A percentile compares a stretch with the other conserved stretches of the same genome.
These are phyloP conservation scores for Phaenicophaeus curvirostris DNA, from an alignment of 2,797 vertebrate species.

Conservation along the genomic window DNA sequence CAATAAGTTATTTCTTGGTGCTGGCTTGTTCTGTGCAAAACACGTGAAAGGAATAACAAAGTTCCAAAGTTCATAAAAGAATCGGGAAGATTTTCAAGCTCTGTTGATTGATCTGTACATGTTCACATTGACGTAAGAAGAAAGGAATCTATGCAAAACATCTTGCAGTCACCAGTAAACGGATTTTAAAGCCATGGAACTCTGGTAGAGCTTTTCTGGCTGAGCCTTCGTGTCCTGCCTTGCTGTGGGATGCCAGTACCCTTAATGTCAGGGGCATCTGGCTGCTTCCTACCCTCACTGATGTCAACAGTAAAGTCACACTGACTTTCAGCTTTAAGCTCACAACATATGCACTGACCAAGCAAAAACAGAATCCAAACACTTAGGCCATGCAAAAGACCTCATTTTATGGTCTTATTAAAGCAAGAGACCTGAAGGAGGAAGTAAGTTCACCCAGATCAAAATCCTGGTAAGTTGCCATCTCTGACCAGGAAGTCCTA, in stretches of 20 bases:
- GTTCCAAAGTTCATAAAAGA: not conserved
- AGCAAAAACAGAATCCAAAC: not conserved
- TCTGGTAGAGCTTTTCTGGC: not conserved
- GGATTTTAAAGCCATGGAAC: not conserved
- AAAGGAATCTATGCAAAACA: not conserved
- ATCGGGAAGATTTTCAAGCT: not conserved
- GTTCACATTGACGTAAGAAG: not conserved
- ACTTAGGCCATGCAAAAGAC: not conserved
- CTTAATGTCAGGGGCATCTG: rapidly evolving
- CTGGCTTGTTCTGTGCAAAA: not conserved
- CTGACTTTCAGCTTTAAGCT: not conserved
- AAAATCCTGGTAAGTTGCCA: not conserved
- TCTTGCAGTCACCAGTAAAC: not conserved
- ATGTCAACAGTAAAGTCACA: not conserved
- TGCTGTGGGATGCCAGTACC: rapidly evolving
- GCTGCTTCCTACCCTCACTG: not conserved
- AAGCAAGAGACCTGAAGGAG: not conserved
- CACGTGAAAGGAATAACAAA: slow-evolving; percentile 14
- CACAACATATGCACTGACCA: rapidly evolving
- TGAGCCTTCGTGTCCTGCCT: rapidly evolving
- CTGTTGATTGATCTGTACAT: not conserved
- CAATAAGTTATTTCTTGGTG: not conserved
- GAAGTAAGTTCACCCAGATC: not conserved
- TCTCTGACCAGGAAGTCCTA: not conserved
- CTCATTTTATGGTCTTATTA: not conserved